A percentile compares a stretch with the other conserved stretches of the same genome.
Conservation (phyloP, 2,888 invertebrate species). For the Dryococelus australis region DNA sequence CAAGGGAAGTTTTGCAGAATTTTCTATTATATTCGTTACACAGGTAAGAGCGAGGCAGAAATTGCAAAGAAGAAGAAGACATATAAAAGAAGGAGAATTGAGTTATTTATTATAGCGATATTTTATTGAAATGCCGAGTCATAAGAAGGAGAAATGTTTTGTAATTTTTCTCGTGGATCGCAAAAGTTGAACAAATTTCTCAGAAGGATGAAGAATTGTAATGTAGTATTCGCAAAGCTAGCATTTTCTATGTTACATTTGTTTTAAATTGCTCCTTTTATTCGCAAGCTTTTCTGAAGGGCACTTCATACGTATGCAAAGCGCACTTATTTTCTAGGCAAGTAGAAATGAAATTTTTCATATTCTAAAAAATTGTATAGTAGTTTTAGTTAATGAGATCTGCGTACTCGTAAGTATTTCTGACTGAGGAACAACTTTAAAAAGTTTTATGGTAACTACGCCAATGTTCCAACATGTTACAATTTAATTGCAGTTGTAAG, state of each 20-base stretch:
- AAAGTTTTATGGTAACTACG: too few species aligned
- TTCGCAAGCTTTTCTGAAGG: background rate
- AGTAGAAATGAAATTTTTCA: background rate
- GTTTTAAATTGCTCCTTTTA: background rate
- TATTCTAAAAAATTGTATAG: too few species aligned
- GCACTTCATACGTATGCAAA: background rate
- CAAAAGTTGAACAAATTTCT: background rate
- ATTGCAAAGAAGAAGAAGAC: background rate
- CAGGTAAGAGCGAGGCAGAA: background rate
- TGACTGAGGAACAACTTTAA: too few species aligned
- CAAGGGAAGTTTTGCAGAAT: background rate
- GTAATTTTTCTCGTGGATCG: constrained; percentile 16
- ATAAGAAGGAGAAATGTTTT: background rate
- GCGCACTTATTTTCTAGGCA: background rate
- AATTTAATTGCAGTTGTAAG: too few species aligned
- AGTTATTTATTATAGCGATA: constrained; percentile 9
- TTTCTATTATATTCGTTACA: constrained; percentile 11
- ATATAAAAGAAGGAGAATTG: background rate
- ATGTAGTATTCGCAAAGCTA: background rate
- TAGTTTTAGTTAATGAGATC: too few species aligned
- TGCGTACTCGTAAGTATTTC: too few species aligned
- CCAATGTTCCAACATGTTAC: too few species aligned
- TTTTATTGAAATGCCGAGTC: constrained; percentile 10
- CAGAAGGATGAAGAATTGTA: background rate
- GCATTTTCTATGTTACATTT: background rate